Conservation (phyloP, 2,113 vertebrate species). For the Esox niger region DNA sequence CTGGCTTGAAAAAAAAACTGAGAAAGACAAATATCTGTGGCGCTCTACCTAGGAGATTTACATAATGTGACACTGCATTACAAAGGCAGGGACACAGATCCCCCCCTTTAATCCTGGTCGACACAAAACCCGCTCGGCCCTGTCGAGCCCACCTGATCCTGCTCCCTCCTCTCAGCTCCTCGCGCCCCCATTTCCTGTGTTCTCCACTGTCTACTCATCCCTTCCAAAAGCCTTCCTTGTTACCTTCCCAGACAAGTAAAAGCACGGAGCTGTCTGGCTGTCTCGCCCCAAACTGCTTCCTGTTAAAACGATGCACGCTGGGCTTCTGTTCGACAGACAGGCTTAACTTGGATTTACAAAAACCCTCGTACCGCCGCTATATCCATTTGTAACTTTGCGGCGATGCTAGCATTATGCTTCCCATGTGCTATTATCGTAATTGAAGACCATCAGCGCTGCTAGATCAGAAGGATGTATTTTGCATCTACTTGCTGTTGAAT, state of each 20-base stretch:
- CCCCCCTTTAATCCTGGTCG: constrained; percentile 72
- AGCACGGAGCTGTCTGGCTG: constrained; percentile 8
- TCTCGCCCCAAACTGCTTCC: neutral
- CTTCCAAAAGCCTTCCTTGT: neutral
- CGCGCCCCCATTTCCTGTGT: constrained; percentile 42
- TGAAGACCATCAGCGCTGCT: constrained; percentile 31
- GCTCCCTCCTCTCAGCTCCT: constrained; percentile 43
- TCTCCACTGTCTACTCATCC: neutral
- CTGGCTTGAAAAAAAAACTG: constrained; percentile 40
- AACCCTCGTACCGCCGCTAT: constrained; percentile 11
- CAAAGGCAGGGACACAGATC: constrained; percentile 72
- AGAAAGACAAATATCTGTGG: constrained; percentile 71
- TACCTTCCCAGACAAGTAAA: constrained; percentile 10
- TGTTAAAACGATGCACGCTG: neutral
- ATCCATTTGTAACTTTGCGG: constrained; percentile 27
- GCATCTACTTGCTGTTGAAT: constrained; percentile 8
- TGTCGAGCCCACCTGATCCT: constrained; percentile 64
- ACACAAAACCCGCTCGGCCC: constrained; percentile 55
- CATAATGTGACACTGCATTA: constrained; percentile 79
- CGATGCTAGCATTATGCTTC: constrained; percentile 25
- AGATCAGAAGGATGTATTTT: constrained; percentile 33
- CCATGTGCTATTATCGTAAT: constrained; percentile 44
- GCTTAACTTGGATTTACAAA: constrained; percentile 50
- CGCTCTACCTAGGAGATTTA: constrained; percentile 72
- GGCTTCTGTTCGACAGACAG: constrained; percentile 12